A percentile compares a stretch with the other conserved stretches of the same genome.
phyloP scores from a whole-genome alignment of 1,140 invertebrate genomes.

The honey bee (Apis mellifera) region Amel_HAv3.1 CM009931.2:16534501-16535000 shows the following conservation, averaged over 20 bases:
- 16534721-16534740: not conserved
- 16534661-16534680: no score
- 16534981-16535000: not conserved
- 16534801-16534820: slow-evolving; percentile 37
- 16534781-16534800: slow-evolving; percentile 5
- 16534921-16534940: slow-evolving; percentile 44
- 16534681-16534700: not conserved
- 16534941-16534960: slow-evolving; percentile 43
- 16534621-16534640: no score
- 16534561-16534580: no score
- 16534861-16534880: slow-evolving; percentile 47
- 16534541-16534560: slow-evolving; percentile 28
- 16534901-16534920: slow-evolving; percentile 42
- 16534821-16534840: slow-evolving; percentile 39
- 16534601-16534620: no score
- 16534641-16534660: no score
- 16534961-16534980: slow-evolving; percentile 48
- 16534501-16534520: not conserved
- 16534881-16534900: slow-evolving; percentile 33
- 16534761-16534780: not conserved
- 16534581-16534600: no score
- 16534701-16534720: not conserved
- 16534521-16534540: not conserved
- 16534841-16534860: slow-evolving; percentile 44
- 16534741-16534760: not conserved